Percentiles rank a stretch among this genome's conserved stretches.
phyloP scores from a whole-genome alignment of 1,140 invertebrate species.

The Protaetia brevitarsis region DNA sequence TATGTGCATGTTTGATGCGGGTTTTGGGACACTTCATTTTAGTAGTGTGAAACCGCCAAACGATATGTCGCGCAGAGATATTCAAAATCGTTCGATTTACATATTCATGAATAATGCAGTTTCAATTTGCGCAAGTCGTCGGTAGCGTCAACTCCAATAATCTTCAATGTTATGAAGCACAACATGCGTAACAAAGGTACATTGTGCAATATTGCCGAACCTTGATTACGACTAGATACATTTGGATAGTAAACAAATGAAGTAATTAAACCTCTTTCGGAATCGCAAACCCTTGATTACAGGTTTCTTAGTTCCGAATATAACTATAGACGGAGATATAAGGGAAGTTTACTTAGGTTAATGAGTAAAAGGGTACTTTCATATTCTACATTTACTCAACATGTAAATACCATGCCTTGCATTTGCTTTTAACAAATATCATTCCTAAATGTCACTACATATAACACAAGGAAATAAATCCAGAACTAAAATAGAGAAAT shows the following conservation, averaged over 20 bases:
- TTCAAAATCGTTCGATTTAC: background rate
- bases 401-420: too few species aligned
- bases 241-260: background rate
- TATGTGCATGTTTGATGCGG: too few species aligned
- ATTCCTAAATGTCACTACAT: too few species aligned
- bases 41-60: too few species aligned
- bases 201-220: background rate
- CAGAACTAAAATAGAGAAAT: too few species aligned
- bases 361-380: background rate
- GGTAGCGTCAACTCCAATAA: background rate
- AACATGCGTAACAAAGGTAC: background rate
- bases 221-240: background rate
- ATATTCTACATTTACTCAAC: background rate
- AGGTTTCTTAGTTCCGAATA: background rate
- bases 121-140: background rate
- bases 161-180: background rate
- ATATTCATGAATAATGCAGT: slow-evolving; percentile 11
- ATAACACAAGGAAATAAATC: too few species aligned
- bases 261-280: too few species aligned
- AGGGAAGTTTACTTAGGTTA: background rate
- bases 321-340: background rate
- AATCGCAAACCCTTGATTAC: too few species aligned
- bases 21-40: too few species aligned
- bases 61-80: too few species aligned
- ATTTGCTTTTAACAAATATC: too few species aligned